Evolutionary conservation across 2,888 invertebrate genomes (phyloP), one percentile per base, ranked within the genome.

Genomic region (Megaustenia siamemsis): DNA sequence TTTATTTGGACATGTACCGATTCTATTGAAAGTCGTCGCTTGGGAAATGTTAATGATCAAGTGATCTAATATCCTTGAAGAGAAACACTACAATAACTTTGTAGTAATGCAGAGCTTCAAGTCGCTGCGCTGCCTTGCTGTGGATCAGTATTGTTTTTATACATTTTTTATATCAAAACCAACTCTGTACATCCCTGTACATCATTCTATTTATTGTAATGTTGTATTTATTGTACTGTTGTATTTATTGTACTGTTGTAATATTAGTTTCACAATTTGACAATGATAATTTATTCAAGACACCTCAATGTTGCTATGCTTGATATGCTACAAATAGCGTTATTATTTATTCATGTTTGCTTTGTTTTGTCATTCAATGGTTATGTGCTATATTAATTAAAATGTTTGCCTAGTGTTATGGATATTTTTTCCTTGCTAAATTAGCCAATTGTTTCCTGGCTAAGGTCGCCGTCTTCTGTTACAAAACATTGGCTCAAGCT

Each of bases 231-330:
- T 69, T 38, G 68, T 69, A 38, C 15, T 69, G 40, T 40, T 40
- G 68, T 69, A 69, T 69, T 69, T 69, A 69, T 69, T 69, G 68
- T 69, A 69, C 24, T 69, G 68, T 69, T 69, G 68, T 71, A 43
- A 12, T 71, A 28, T 45, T 45, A 45, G 45, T 43, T 71, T 2
- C 43, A 45, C 10, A 8, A 35, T 66, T 18, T 38, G 38, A 35
- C 24, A 43, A 45, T 43, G 45, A 71, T 71, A 71, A 71, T 45
- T 71, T 71, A 71, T 71, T 71, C 28, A 43, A 43, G 0, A 71
- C 21, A 5, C 21, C 24, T 69, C 18, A 24, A 24, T 69, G 68
- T 69, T 24, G 15, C 38, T 4, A 69, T 40, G 68, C 40, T 69
- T 63, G 5, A 63, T n/a, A 10, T 63, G 2, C 4, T 63, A 63